phyloP scores from a whole-genome alignment of 2,888 invertebrate genomes.

The Apodemia zela region DNA sequence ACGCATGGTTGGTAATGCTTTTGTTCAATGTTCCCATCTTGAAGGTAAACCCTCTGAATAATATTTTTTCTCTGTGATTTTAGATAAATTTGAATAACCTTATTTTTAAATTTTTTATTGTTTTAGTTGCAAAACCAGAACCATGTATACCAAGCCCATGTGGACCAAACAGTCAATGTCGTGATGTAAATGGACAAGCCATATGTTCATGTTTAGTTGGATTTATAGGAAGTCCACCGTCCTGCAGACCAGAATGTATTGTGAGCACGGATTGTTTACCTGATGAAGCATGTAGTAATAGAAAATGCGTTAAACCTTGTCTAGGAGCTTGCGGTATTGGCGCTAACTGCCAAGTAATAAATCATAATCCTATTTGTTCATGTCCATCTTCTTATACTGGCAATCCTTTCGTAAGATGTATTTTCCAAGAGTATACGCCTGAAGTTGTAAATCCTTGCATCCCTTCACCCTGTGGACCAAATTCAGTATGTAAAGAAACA shows the following conservation, averaged over 20 bases:
- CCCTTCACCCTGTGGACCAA: constrained; percentile 91
- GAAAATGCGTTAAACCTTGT: constrained; percentile 91
- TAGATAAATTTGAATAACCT: neutral
- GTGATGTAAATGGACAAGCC: constrained; percentile 85
- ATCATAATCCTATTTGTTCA: constrained; percentile 90
- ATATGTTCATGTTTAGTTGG: constrained; percentile 86
- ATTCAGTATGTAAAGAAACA: constrained; percentile 84
- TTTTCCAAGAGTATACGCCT: constrained; percentile 66
- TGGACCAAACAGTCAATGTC: constrained; percentile 89
- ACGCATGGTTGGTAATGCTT: constrained; percentile 84
- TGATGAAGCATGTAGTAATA: constrained; percentile 87
- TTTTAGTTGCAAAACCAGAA: constrained; percentile 55
- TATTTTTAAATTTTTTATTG: constrained; percentile 20
- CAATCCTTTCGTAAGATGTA: constrained; percentile 88
- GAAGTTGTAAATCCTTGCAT: constrained; percentile 83
- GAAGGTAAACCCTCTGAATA: constrained; percentile 48
- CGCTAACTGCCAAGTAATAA: constrained; percentile 88
- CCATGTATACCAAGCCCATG: constrained; percentile 83
- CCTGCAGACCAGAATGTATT: constrained; percentile 88
- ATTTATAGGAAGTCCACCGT: constrained; percentile 87
- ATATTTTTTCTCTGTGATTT: constrained; percentile 6
- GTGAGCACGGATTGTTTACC: constrained; percentile 87
- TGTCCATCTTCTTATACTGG: constrained; percentile 85
- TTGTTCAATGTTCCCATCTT: constrained; percentile 78
- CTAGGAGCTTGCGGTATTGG: constrained; percentile 88